These are phyloP conservation scores for Tinamus guttatus DNA, from an alignment of 2,113 vertebrate genomes.

Conservation along the genomic window DNA sequence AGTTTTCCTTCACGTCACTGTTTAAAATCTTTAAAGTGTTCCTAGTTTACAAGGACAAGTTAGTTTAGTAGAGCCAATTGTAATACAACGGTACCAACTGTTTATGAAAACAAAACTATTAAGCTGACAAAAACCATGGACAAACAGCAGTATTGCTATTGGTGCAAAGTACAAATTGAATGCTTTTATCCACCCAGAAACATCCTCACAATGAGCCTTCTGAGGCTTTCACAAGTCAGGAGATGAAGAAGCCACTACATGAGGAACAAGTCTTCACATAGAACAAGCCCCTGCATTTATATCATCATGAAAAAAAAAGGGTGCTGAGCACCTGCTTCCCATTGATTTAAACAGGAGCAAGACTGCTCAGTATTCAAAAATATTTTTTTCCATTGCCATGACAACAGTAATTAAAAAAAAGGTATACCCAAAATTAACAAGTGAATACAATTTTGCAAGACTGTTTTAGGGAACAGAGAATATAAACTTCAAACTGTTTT, in stretches of 20 bases:
- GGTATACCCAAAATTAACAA: not conserved
- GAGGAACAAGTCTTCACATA: not conserved
- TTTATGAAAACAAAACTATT: conserved; percentile 64
- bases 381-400: not conserved
- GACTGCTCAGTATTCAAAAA: not conserved
- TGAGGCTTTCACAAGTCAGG: conserved; percentile 10
- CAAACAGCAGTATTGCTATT: conserved; percentile 45
- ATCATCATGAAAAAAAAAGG: too few relatives aligned
- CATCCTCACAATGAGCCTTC: not conserved
- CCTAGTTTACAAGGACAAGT: conserved; percentile 29
- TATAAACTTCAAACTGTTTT: not conserved
- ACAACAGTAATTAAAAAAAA: not conserved
- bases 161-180: conserved; percentile 51
- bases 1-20: not conserved
- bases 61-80: conserved; percentile 8
- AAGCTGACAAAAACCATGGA: conserved; percentile 58
- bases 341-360: not conserved
- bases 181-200: not conserved
- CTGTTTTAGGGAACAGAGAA: not conserved
- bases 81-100: conserved; percentile 36
- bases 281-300: not conserved
- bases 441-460: not conserved
- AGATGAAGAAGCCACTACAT: not conserved
- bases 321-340: not conserved
- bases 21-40: not conserved